Percentiles rank a stretch among this genome's conserved stretches.
Conservation (phyloP, 2,888 invertebrate genomes). For the Netelia melanura region DNA sequence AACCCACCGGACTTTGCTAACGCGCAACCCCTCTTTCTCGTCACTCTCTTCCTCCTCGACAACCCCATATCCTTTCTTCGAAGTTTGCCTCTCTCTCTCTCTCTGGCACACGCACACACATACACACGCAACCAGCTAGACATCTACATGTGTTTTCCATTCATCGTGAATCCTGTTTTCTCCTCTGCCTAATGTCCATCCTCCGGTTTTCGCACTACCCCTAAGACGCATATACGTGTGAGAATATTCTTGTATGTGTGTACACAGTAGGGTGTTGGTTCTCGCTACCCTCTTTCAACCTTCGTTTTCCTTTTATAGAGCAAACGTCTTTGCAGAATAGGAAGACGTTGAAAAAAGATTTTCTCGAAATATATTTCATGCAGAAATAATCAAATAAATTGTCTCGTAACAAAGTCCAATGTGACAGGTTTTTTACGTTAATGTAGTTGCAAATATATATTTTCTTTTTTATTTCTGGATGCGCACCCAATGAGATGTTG, state of each 20-base stretch:
- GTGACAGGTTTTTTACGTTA: constrained; percentile 18
- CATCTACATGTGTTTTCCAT: constrained; percentile 83
- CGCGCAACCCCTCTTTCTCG: constrained; percentile 61
- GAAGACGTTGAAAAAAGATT: constrained; percentile 41
- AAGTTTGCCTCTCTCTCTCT: constrained; percentile 52
- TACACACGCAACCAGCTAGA: constrained; percentile 70
- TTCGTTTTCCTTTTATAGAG: constrained; percentile 35
- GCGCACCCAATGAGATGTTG: constrained; percentile 10
- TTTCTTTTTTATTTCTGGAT: background rate
- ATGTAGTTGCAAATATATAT: background rate
- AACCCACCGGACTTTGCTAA: constrained; percentile 60
- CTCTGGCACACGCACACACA: constrained; percentile 6
- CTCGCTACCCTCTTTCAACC: constrained; percentile 45
- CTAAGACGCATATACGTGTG: constrained; percentile 1
- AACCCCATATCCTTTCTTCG: constrained; percentile 64
- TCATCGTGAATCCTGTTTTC: constrained; percentile 74
- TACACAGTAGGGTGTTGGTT: constrained; percentile 7
- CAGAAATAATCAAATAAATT: constrained; percentile 34
- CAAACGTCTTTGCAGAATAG: constrained; percentile 27
- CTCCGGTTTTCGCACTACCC: constrained; percentile 63
- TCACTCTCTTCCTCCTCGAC: constrained; percentile 48
- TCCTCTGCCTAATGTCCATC: constrained; percentile 64
- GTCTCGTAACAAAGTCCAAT: constrained; percentile 44
- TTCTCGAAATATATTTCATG: background rate
- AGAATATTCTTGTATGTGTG: background rate